Base-by-base conservation (phyloP, 92 coral and sea anemone species). In the Palythoa caribaeorum region DNA sequence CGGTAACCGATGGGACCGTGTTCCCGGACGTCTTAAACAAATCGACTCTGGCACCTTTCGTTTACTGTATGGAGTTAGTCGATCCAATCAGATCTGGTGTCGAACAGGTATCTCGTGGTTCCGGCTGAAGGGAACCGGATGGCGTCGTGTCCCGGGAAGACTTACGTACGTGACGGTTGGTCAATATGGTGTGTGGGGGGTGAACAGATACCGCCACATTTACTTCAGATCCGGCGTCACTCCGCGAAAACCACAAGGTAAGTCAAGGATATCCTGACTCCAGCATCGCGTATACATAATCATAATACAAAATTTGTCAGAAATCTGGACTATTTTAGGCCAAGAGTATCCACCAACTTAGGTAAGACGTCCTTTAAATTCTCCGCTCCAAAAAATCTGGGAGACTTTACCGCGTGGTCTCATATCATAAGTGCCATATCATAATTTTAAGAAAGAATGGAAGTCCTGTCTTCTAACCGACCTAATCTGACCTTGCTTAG, bases 121-220 rank as follows among this genome's bases (percentile, higher is more conserved):
- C 19, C 14, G 17, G 12, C 85, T 51, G 1, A n/a, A 81, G 28
- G 91, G 91, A 35, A 74, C 53, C 19, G 15, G 83, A 1, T 89
- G 91, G 91, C 73, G 44, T 14, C 83, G 48, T 17, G 40, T 89
- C 53, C 73, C 63, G 40, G 92, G 89, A 19, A 53, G 76, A 78
- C 89, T 90, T 16, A 77, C 77, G 69, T 78, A 85, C 63, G 40
- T 90, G 2, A 78, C 92, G 0, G 68, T 76, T 47, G 77, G 92
- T 16, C 66, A 85, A 47, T 84, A 37, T 55, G 92, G 92, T 9
- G 38, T 50, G 19, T 90, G 92, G 92, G 92, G 89, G 7, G 92
- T 90, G 75, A 90, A 85, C 80, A 78, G 48, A 15, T 38, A 40
- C 39, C 38, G 84, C 83, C 52, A 84, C 20, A 89, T 89, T 1